Evolutionary conservation across 2,888 invertebrate species (phyloP), one percentile per base, ranked within the genome.

Genomic region (Coenonympha glycerion): DNA sequence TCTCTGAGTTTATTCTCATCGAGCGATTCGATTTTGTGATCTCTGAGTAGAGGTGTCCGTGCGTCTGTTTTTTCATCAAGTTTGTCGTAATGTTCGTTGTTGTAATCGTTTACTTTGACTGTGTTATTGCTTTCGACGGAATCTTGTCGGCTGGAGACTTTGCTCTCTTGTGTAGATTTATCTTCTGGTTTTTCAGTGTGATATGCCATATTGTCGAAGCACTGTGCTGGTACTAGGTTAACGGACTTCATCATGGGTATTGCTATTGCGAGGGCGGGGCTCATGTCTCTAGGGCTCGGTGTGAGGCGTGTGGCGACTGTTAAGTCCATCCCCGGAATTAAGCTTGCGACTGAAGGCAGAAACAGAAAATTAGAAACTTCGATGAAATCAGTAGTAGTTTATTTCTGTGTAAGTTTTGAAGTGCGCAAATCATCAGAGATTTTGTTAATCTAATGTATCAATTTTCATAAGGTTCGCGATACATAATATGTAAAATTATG

Each of bases 281-380:
- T 91, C 74, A 90, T 87, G 62, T 91, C 91, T 55, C 91, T 85
- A 52, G 92, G 91, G 73, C 91, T 91, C 49, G 91, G 91, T 59
- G 91, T 89, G 56, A 92, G 83, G 56, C 90, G 90, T 56, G 91
- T 89, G 52, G 91, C 88, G 61, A 91, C 89, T 54, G 91, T 89
- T 63, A 92, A 79, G 67, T 91, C 91, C 75, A 90, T 83, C 52
- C 87, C 87, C 28, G 87, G 86, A 82, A 87, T 87, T 71, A 88
- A 66, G 69, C 79, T 82, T 69, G 86, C 84, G 71, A 87, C 87
- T 87, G 85, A 72, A 50, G 65, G 60, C 61, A 67, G 64, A 49
- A 58, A 62, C 21, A 21, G 5, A 11, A 16, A 31, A 42, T 39
- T 33, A 30, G 33, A 28, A 33, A n/a, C 6, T 28, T 13, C 11